Conservation (phyloP, 2,888 invertebrate species). For the Tenthredo scrophulariae region DNA sequence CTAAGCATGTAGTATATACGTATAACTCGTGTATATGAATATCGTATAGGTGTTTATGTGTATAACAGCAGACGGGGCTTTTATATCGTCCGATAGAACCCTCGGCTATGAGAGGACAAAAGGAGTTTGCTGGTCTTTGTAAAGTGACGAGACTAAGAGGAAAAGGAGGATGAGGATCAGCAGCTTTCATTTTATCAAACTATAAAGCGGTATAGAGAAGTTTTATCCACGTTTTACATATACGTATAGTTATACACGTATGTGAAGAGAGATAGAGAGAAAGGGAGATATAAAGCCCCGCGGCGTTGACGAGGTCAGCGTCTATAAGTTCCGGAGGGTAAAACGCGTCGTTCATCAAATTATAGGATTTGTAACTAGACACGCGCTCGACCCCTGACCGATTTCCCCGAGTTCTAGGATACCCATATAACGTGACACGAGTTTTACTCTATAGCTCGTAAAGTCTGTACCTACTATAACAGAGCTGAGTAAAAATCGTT, state of each 20-base stretch:
- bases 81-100: neutral
- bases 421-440: constrained; percentile 3
- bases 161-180: neutral
- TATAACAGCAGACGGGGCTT: neutral
- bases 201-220: neutral
- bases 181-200: constrained; percentile 16
- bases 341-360: constrained; percentile 46
- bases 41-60: neutral
- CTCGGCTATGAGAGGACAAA: neutral
- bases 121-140: neutral
- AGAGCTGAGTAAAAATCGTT: neutral
- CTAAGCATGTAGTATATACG: neutral
- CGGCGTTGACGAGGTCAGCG: constrained; percentile 50
- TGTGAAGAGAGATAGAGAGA: neutral
- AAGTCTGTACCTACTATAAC: neutral
- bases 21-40: neutral
- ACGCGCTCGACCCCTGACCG: constrained; percentile 52
- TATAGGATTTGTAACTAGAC: constrained; percentile 50
- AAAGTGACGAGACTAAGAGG: neutral
- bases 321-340: constrained; percentile 36
- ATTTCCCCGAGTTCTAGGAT: constrained; percentile 23
- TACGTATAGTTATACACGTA: neutral
- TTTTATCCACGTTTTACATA: neutral
- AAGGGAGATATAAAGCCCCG: constrained; percentile 11
- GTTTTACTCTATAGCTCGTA: neutral